Conservation (phyloP, 2,888 invertebrate species). For the Julus scanicus region DNA sequence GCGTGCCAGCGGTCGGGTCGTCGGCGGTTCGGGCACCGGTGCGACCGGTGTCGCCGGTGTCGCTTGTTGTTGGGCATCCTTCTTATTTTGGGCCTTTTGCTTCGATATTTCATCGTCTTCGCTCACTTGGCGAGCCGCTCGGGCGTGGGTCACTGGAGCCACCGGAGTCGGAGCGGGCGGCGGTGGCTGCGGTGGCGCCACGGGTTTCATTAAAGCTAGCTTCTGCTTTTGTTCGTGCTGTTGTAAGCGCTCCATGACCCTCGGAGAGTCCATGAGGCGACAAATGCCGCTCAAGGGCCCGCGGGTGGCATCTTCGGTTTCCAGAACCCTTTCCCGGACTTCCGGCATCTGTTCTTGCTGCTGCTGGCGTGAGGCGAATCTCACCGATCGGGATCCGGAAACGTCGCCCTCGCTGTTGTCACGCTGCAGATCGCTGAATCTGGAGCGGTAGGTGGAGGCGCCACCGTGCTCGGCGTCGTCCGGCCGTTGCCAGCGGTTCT, state of each 20-base stretch:
- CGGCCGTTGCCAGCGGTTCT: constrained; percentile 11
- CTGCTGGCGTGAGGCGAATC: constrained; percentile 57
- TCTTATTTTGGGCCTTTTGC: constrained; percentile 67
- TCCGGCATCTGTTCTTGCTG: constrained; percentile 34
- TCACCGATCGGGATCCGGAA: constrained; percentile 54
- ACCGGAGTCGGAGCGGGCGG: constrained; percentile 60
- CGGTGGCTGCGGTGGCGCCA: constrained; percentile 62
- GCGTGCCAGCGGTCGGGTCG: constrained; percentile 56
- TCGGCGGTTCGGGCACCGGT: constrained; percentile 53
- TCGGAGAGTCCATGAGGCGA: constrained; percentile 84
- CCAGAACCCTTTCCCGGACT: constrained; percentile 78
- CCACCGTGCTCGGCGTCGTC: constrained; percentile 58
- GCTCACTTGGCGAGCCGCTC: constrained; percentile 79
- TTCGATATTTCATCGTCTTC: constrained; percentile 91
- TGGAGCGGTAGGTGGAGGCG: constrained; percentile 57
- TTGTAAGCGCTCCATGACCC: constrained; percentile 88
- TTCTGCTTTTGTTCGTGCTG: constrained; percentile 76
- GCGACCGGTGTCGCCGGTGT: constrained; percentile 54
- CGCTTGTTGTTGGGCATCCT: constrained; percentile 57
- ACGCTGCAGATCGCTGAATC: constrained; percentile 58
- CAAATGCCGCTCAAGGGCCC: constrained; percentile 88
- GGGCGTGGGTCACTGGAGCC: constrained; percentile 48
- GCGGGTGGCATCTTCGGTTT: constrained; percentile 86
- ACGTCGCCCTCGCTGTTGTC: constrained; percentile 57
- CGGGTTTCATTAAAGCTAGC: constrained; percentile 70